Conservation (phyloP, 1,140 invertebrate genomes). For the Laodelphax striatellus region DNA sequence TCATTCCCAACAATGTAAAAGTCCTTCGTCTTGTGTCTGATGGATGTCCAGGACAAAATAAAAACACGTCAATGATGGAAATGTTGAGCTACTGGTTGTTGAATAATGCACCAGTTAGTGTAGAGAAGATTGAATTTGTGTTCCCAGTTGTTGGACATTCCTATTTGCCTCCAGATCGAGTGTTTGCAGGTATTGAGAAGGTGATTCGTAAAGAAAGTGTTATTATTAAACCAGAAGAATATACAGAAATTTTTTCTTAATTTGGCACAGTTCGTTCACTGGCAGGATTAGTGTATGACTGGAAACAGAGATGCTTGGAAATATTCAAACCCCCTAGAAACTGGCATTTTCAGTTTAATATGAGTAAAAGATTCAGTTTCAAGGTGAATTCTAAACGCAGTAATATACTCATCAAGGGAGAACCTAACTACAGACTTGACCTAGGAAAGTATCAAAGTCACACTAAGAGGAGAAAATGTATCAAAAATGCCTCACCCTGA, state of each 20-base stretch:
- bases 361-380: background rate
- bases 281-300: background rate
- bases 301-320: conserved; percentile 7
- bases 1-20: conserved; percentile 3
- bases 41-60: conserved; percentile 27
- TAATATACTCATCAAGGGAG: background rate
- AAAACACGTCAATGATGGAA: conserved; percentile 26
- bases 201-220: conserved; percentile 19
- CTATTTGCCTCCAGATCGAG: conserved; percentile 25
- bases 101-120: conserved; percentile 16
- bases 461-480: no score
- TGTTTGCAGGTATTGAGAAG: conserved; percentile 27
- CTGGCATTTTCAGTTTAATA: conserved; percentile 5
- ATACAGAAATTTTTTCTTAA: conserved; percentile 8
- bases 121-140: conserved; percentile 21
- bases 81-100: conserved; percentile 22
- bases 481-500: no score
- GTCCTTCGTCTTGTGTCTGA: conserved; percentile 23
- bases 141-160: conserved; percentile 24
- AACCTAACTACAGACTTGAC: background rate
- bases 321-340: conserved; percentile 2
- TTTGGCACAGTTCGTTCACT: conserved; percentile 1
- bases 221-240: conserved; percentile 14
- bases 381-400: background rate
- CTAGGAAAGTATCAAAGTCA: no score